Evolutionary conservation across 2,113 vertebrate genomes (phyloP).

Genomic region (Coptodon bakossiorum): DNA sequence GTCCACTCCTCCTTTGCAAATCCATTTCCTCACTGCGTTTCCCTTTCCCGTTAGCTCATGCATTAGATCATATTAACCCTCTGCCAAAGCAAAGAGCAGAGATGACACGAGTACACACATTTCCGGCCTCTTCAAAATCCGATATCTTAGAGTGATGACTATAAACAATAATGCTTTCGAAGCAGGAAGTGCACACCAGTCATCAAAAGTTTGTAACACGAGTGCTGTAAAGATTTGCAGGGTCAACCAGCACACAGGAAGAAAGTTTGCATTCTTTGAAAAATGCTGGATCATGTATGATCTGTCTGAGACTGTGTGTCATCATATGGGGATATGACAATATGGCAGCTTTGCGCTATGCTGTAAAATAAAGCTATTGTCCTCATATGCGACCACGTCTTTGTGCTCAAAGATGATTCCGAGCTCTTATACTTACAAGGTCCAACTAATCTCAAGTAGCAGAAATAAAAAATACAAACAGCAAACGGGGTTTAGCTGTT

Average conservation of each 20-base stretch:
- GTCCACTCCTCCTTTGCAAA: not conserved
- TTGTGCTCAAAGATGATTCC: fast-evolving
- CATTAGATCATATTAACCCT: not conserved
- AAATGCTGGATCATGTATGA: not conserved
- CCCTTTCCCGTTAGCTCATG: fast-evolving
- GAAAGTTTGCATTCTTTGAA: not conserved
- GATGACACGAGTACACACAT: not conserved
- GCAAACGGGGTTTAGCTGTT: fast-evolving
- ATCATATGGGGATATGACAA: not conserved
- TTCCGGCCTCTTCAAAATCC: fast-evolving
- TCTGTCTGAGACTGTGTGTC: not conserved
- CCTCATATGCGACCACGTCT: fast-evolving
- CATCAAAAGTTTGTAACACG: not conserved
- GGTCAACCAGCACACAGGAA: fast-evolving
- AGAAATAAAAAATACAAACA: not conserved
- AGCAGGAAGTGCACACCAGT: not conserved
- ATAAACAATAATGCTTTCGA: fast-evolving
- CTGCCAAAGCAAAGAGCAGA: not conserved
- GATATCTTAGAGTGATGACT: not conserved
- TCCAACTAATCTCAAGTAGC: not conserved
- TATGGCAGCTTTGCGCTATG: not conserved
- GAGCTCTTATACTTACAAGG: not conserved
- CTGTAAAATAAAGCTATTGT: not conserved
- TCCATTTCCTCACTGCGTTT: not conserved
- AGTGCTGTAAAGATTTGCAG: not conserved